Base-by-base conservation (phyloP, 2,113 vertebrate species). In the Paracanthobrama guichenoti region DNA sequence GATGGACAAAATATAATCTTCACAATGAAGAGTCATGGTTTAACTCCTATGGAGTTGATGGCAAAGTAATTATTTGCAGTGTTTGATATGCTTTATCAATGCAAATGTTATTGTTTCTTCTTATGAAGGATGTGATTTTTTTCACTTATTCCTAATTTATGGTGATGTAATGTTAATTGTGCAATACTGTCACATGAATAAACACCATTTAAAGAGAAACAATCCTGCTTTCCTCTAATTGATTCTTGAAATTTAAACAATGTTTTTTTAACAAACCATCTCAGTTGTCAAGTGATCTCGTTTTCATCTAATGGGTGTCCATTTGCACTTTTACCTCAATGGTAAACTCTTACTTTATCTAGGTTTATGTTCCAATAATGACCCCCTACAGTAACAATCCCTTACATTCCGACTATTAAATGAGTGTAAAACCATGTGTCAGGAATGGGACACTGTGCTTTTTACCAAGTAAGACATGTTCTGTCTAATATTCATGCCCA, bases 21-120 rank as follows among this genome's bases (percentile, higher is more conserved):
- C 55, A 42, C 55, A 48, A 59, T 87, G 88, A 83, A 87, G 87
- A 85, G 42, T 71, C 82, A 59, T 39, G 71, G 16, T 77, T 53
- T 84, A 48, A 88, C 85, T 90, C 82, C 73, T 84, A 59, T 90
- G 81, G 83, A 90, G 85, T 87, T n/a, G 4, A 20, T 8, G 35
- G 20, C 31, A 2, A 71, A 79, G 53, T 59, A 39, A 39, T 59
- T 81, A 6, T 35, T 81, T 83, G 73, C 50, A 76, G 39, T 81
- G 62, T 67, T 71, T 78, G 67, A 24, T 13, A 46, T 73, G n/a
- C 13, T 26, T 64, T 28, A 59, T 81, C 31, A 76, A 55, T 55
- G 18, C 55, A 39, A 69, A 80, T 69, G 26, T 24, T 35, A 59
- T 24, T 42, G 82, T 81, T 71, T 69, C 78, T 85, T 89, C 88